These are phyloP conservation scores for Heliornis fulica DNA, from an alignment of 2,113 vertebrate genomes.

Conservation along the genomic window DNA sequence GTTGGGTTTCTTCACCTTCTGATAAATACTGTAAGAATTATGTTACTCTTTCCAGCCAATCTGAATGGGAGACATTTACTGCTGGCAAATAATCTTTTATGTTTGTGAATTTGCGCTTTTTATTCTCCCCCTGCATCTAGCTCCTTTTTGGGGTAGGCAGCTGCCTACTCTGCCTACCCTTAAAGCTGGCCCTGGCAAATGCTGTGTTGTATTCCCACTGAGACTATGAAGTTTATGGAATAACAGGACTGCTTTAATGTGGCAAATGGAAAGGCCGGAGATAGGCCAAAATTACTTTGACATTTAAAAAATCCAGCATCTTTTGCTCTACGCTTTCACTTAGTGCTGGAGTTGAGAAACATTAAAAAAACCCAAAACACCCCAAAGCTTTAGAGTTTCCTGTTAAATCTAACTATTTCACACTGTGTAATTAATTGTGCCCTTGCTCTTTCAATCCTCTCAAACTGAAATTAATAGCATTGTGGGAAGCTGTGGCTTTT, in stretches of 20 bases:
- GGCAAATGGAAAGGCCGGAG: not conserved
- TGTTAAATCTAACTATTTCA: slow-evolving; percentile 34
- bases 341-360: slow-evolving; percentile 4
- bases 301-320: slow-evolving; percentile 26
- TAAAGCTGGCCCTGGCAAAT: not conserved
- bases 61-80: not conserved
- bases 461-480: slow-evolving; percentile 38
- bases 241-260: slow-evolving; percentile 32
- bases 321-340: slow-evolving; percentile 7
- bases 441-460: slow-evolving; percentile 15
- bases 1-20: not conserved
- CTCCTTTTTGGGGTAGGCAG: not conserved
- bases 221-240: slow-evolving; percentile 9
- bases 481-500: slow-evolving; percentile 41
- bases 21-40: not conserved
- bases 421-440: slow-evolving; percentile 42
- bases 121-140: not conserved
- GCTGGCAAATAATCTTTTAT: not conserved
- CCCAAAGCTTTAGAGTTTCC: slow-evolving; percentile 3
- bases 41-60: not conserved
- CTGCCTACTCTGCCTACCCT: not conserved
- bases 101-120: not conserved
- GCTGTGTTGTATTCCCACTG: not conserved
- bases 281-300: slow-evolving; percentile 25
- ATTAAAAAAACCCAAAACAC: slow-evolving; percentile 20